Conservation (phyloP, 2,888 invertebrate genomes). For the Eumerus sabulonum region DNA sequence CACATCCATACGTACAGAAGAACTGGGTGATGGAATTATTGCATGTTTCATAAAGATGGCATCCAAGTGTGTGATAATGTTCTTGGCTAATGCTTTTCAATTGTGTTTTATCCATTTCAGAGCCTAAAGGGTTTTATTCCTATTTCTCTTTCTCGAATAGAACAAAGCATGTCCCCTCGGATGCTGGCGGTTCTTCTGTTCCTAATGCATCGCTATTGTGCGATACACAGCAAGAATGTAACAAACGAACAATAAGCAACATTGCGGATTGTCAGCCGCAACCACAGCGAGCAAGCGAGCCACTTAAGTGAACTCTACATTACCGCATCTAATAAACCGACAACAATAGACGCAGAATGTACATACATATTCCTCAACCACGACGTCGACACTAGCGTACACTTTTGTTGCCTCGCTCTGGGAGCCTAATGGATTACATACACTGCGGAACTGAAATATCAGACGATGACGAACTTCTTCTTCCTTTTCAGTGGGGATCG, state of each 20-base stretch:
- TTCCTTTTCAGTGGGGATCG: conserved; percentile 6
- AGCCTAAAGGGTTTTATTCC: conserved; percentile 29
- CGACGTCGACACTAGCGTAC: conserved; percentile 2
- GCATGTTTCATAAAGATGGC: too few relatives aligned
- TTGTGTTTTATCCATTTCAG: conserved; percentile 35
- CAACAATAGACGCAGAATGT: conserved; percentile 57
- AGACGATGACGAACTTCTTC: conserved; percentile 14
- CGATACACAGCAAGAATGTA: conserved; percentile 23
- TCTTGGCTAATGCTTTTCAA: conserved; percentile 16
- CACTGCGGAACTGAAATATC: conserved; percentile 46
- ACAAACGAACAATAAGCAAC: too few relatives aligned
- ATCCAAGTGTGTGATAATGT: too few relatives aligned
- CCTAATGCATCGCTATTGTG: conserved; percentile 46
- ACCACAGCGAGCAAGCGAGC: conserved; percentile 29
- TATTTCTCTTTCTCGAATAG: conserved; percentile 15
- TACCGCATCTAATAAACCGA: conserved; percentile 37
- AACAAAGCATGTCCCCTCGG: conserved; percentile 33
- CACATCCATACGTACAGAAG: too few relatives aligned
- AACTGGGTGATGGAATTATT: too few relatives aligned
- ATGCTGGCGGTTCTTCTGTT: conserved; percentile 10
- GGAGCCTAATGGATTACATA: conserved; percentile 38
- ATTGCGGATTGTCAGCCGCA: conserved; percentile 4
- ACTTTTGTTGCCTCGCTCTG: too few relatives aligned
- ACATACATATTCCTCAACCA: conserved; percentile 11
- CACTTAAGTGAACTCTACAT: conserved; percentile 48